Conservation (phyloP, 2,797 vertebrate species). For the Chiloscyllium punctatum region DNA sequence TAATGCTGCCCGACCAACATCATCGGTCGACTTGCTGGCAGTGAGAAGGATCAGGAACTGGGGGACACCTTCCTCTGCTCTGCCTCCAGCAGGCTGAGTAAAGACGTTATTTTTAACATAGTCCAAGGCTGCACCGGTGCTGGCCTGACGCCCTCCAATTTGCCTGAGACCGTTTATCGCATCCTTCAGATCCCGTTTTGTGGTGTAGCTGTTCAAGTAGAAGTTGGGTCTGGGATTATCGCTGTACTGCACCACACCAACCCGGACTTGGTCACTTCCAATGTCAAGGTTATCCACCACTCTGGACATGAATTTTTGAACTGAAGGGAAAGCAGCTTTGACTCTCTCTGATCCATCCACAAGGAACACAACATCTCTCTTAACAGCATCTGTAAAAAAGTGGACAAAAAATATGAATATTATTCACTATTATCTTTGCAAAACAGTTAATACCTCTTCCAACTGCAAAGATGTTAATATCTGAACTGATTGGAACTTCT, state of each 20-base stretch:
- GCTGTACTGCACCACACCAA: constrained; percentile 83
- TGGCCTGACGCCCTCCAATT: constrained; percentile 72
- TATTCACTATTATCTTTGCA: too few relatives aligned
- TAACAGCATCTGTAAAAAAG: too few relatives aligned
- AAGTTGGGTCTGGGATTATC: constrained; percentile 74
- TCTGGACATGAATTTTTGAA: too few relatives aligned
- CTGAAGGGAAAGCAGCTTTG: too few relatives aligned
- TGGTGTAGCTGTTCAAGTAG: constrained; percentile 76
- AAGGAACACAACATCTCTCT: too few relatives aligned
- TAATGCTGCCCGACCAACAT: constrained; percentile 51
- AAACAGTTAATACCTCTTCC: too few relatives aligned
- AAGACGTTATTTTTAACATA: constrained; percentile 79
- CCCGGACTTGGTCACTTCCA: constrained; percentile 66
- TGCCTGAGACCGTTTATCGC: constrained; percentile 67
- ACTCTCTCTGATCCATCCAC: too few relatives aligned
- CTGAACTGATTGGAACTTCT: too few relatives aligned
- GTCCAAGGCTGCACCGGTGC: constrained; percentile 78
- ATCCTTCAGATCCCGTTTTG: constrained; percentile 64
- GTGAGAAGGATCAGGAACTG: constrained; percentile 66
- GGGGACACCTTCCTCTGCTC: constrained; percentile 62
- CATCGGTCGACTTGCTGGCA: constrained; percentile 61
- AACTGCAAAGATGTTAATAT: too few relatives aligned
- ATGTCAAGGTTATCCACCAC: constrained; percentile 71
- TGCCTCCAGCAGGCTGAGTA: constrained; percentile 63
- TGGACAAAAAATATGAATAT: too few relatives aligned